Evolutionary conservation across 2,113 vertebrate species (phyloP).

Genomic region (Lagopus leucura): DNA sequence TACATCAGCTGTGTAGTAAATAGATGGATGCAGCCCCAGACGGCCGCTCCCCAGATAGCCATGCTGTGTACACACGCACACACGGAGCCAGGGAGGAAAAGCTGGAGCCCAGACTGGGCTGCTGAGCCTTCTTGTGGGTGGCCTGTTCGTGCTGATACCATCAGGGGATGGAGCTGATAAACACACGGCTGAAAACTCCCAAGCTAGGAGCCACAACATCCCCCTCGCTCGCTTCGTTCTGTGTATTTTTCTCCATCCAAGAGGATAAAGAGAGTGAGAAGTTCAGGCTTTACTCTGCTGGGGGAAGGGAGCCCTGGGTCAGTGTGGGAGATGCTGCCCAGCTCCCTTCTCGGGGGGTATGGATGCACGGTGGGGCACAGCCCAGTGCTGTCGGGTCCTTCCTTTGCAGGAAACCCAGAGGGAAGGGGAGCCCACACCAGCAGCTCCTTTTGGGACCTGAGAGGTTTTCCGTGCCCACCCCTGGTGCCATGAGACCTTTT

Average conservation of each 20-base stretch:
- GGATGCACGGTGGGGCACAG: background rate
- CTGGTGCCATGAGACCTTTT: background rate
- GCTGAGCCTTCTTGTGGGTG: constrained; percentile 73
- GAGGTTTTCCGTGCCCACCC: background rate
- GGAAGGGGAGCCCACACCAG: background rate
- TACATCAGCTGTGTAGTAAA: constrained; percentile 69
- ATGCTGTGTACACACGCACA: constrained; percentile 44
- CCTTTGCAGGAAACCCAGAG: background rate
- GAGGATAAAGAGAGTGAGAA: constrained; percentile 43
- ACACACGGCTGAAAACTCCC: constrained; percentile 67
- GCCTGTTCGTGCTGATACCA: constrained; percentile 72
- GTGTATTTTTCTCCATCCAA: constrained; percentile 59
- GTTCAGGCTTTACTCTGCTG: background rate
- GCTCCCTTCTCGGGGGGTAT: background rate
- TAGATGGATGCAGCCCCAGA: constrained; percentile 63
- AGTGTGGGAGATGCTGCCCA: background rate
- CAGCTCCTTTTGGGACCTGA: background rate
- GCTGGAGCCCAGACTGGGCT: constrained; percentile 61
- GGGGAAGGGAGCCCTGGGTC: background rate
- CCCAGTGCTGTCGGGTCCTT: fast-evolving
- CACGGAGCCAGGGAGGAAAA: background rate
- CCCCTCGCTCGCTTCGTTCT: background rate
- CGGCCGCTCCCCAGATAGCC: constrained; percentile 10
- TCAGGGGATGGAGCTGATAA: constrained; percentile 69
- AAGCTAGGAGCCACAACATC: constrained; percentile 47